A percentile compares a stretch with the other conserved stretches of the same genome.
phyloP scores from a whole-genome alignment of 2,797 vertebrate species.

The Mastacembelus armatus region DNA sequence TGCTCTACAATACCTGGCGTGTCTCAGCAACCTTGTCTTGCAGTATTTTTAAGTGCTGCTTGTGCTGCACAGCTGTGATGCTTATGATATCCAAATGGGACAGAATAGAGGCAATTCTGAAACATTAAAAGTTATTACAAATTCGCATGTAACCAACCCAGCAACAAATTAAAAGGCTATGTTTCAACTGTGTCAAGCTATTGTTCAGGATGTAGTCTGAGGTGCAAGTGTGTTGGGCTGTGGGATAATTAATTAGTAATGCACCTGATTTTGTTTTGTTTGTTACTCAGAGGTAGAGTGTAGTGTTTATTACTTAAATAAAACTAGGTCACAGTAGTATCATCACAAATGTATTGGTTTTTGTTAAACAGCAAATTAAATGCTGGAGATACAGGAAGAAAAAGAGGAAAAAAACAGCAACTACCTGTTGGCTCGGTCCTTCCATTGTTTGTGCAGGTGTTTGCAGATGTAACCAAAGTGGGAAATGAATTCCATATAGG shows the following conservation, averaged over 20 bases:
- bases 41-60: slow-evolving; percentile 51
- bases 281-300: neutral
- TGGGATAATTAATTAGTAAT: neutral
- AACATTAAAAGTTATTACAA: neutral
- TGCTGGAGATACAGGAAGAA: neutral
- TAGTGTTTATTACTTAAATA: neutral
- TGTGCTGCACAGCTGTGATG: slow-evolving; percentile 49
- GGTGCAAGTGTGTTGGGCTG: neutral
- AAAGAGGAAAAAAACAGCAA: neutral
- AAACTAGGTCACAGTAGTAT: neutral
- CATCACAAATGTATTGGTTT: neutral
- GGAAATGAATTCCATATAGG: slow-evolving; percentile 82
- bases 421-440: slow-evolving; percentile 74
- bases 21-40: slow-evolving; percentile 52
- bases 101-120: slow-evolving; percentile 60
- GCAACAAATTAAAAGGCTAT: too few species aligned
- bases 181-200: neutral
- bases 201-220: neutral
- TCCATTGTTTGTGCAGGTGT: slow-evolving; percentile 60
- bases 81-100: slow-evolving; percentile 69
- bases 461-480: slow-evolving; percentile 71
- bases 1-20: slow-evolving; percentile 72
- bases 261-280: neutral
- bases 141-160: too few species aligned
- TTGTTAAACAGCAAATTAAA: neutral